Conservation (phyloP, 2,888 invertebrate genomes). For the Epirrhoe tristata region DNA sequence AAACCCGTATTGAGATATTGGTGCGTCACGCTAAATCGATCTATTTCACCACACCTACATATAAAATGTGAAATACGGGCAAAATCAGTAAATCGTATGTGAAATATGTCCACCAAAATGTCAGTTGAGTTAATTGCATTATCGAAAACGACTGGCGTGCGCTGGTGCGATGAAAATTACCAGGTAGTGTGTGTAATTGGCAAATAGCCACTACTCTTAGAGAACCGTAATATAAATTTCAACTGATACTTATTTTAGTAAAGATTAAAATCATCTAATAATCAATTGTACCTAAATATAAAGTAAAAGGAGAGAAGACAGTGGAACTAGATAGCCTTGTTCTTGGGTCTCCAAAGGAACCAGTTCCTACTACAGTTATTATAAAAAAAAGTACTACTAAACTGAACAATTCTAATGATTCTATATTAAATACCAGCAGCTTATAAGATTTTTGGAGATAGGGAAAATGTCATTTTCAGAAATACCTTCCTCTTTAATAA, state of each 20-base stretch:
- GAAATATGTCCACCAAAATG: constrained; percentile 34
- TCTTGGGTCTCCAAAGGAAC: no score
- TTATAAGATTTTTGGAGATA: no score
- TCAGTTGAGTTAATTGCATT: constrained; percentile 47
- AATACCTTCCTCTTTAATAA: no score
- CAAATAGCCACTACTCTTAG: constrained; percentile 22
- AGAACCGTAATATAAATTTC: neutral
- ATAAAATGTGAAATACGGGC: constrained; percentile 21
- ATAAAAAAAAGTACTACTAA: no score
- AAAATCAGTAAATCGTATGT: constrained; percentile 25
- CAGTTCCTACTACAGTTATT: no score
- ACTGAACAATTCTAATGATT: no score
- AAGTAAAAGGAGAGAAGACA: no score
- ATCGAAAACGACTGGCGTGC: constrained; percentile 48
- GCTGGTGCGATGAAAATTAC: constrained; percentile 46
- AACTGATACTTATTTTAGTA: neutral
- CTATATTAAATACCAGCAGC: no score
- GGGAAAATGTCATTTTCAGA: no score
- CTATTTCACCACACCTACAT: constrained; percentile 20
- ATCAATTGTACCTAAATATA: no score
- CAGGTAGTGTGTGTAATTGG: constrained; percentile 32
- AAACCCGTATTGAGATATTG: constrained; percentile 15
- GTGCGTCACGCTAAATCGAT: constrained; percentile 19
- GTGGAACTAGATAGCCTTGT: no score
- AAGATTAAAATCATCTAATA: neutral